Percentiles rank a stretch among this genome's conserved stretches.
phyloP scores from a whole-genome alignment of 2,797 vertebrate species.

The Squalus acanthias region DNA sequence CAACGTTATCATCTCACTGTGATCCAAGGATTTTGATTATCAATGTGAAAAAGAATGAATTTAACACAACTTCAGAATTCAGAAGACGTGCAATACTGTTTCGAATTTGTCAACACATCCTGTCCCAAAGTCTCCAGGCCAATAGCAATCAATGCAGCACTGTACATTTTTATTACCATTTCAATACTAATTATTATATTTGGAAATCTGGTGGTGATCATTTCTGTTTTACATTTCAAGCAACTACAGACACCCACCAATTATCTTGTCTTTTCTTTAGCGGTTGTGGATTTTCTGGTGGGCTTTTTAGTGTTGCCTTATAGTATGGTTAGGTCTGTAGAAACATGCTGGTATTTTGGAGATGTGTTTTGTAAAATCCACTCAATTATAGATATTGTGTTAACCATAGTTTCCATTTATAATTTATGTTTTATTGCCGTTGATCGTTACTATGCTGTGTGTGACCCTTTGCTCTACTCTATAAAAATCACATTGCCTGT shows the following conservation, averaged over 20 bases:
- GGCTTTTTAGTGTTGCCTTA: conserved; percentile 34
- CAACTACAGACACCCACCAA: conserved; percentile 39
- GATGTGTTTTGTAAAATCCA: conserved; percentile 37
- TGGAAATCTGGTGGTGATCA: conserved; percentile 35
- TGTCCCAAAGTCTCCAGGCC: conserved; percentile 19
- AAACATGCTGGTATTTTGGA: conserved; percentile 39
- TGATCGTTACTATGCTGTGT: conserved; percentile 36
- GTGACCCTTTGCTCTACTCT: conserved; percentile 31
- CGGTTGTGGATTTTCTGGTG: conserved; percentile 37
- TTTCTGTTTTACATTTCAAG: conserved; percentile 37
- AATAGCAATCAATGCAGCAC: background rate
- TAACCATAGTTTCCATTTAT: conserved; percentile 30
- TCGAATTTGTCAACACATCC: conserved; percentile 25
- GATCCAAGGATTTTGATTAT: background rate
- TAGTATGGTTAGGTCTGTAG: conserved; percentile 32
- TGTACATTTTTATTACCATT: conserved; percentile 2
- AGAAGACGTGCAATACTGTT: conserved; percentile 20
- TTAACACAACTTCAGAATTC: background rate
- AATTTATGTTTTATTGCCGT: conserved; percentile 34
- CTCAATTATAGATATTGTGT: background rate
- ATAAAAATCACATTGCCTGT: conserved; percentile 12
- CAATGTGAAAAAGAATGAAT: conserved; percentile 8
- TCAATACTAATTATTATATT: conserved; percentile 33
- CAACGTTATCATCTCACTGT: background rate
- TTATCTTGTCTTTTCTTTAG: conserved; percentile 35